These are phyloP conservation scores for Rhamnusium bicolor DNA, from an alignment of 2,888 invertebrate genomes.

Conservation along the genomic window DNA sequence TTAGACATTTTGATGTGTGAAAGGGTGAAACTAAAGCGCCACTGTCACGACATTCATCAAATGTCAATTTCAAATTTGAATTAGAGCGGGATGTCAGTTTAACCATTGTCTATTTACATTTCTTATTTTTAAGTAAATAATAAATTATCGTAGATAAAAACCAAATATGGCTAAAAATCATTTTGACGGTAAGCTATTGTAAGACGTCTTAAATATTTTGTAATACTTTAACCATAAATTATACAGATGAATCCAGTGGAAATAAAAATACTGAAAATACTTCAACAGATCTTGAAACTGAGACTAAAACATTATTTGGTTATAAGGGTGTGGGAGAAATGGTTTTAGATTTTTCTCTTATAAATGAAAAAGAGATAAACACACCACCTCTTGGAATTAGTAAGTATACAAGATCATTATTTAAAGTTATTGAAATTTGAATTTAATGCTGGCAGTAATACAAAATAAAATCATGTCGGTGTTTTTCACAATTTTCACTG, in stretches of 20 bases:
- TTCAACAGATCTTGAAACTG: slow-evolving; percentile 15
- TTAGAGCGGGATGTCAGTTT: slow-evolving; percentile 13
- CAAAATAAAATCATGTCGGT: no score
- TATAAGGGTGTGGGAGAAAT: slow-evolving; percentile 23
- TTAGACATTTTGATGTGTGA: slow-evolving; percentile 74
- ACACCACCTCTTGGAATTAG: slow-evolving; percentile 1
- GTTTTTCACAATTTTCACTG: no score
- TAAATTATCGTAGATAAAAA: neutral
- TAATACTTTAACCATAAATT: neutral
- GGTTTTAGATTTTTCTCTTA: slow-evolving; percentile 25
- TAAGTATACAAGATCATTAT: neutral
- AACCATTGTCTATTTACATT: neutral
- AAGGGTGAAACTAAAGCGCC: slow-evolving; percentile 56
- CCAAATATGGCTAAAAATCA: neutral
- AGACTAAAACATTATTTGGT: slow-evolving; percentile 10
- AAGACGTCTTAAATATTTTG: neutral
- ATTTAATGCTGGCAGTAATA: no score
- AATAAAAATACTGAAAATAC: neutral
- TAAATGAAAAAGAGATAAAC: slow-evolving; percentile 3
- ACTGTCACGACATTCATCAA: slow-evolving; percentile 6
- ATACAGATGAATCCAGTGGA: neutral
- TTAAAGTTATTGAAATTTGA: no score
- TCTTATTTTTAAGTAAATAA: neutral
- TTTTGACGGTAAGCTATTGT: neutral
- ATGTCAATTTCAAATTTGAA: slow-evolving; percentile 25